Conservation (phyloP, 2,888 invertebrate species). For the Chrysolina americana region DNA sequence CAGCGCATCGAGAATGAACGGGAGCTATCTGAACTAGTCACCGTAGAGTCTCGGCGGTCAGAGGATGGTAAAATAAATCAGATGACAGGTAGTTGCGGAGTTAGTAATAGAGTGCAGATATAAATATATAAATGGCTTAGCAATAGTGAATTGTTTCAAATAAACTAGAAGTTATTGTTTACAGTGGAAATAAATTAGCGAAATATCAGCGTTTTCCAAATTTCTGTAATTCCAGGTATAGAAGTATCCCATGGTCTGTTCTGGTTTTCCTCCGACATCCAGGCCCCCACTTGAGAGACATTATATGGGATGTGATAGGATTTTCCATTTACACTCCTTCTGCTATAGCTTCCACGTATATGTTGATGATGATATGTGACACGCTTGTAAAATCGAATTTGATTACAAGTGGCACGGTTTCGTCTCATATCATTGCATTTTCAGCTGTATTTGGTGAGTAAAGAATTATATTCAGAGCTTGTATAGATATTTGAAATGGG, state of each 20-base stretch:
- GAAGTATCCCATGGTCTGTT: conserved; percentile 63
- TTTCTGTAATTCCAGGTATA: conserved; percentile 22
- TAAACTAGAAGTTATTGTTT: no score
- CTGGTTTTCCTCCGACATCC: conserved; percentile 68
- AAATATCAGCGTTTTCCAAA: no score
- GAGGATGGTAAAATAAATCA: no score
- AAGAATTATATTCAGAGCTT: not conserved
- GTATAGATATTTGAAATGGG: not conserved
- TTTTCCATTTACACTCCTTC: conserved; percentile 72
- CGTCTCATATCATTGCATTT: conserved; percentile 65
- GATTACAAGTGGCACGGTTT: conserved; percentile 57
- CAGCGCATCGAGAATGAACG: no score
- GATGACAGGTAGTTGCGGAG: no score
- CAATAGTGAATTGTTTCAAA: no score
- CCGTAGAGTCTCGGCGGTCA: no score
- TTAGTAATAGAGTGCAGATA: no score
- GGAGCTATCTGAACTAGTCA: no score
- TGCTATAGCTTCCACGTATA: conserved; percentile 68
- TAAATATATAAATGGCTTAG: no score
- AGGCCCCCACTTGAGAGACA: conserved; percentile 68
- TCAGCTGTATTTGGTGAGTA: conserved; percentile 65
- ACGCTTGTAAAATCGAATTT: conserved; percentile 61
- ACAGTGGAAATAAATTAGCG: no score
- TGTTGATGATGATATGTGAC: conserved; percentile 68
- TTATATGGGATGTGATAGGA: conserved; percentile 70